Conservation (phyloP, 2,888 invertebrate species). For the Ormia ochracea region DNA sequence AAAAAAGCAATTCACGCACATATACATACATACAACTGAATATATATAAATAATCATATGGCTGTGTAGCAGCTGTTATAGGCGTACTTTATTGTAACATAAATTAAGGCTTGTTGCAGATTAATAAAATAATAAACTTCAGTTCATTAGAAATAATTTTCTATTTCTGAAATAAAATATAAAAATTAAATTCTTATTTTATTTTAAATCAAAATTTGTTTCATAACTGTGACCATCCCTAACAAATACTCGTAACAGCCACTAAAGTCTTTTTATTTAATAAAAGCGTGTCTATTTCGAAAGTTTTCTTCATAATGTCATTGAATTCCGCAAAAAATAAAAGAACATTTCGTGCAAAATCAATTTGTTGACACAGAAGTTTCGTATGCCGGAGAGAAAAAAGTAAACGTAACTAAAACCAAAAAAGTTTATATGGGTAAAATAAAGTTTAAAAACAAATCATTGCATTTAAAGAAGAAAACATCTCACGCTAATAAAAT, state of each 20-base stretch:
- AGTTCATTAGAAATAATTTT: too few species aligned
- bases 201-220: neutral
- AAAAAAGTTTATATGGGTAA: neutral
- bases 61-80: too few species aligned
- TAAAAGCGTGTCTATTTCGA: constrained; percentile 31
- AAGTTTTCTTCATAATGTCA: constrained; percentile 47
- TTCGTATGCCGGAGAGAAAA: neutral
- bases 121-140: neutral
- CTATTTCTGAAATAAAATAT: neutral
- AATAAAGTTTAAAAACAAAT: neutral
- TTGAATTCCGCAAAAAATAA: constrained; percentile 30
- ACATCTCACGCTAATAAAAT: constrained; percentile 22
- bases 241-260: neutral
- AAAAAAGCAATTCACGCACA: neutral
- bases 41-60: too few species aligned
- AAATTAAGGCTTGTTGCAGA: constrained; percentile 8
- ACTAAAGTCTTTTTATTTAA: neutral
- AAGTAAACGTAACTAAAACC: neutral
- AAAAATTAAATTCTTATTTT: neutral
- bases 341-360: constrained; percentile 16
- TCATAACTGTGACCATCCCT: neutral
- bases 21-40: neutral
- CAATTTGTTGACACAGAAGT: constrained; percentile 39
- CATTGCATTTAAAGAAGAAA: neutral
- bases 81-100: neutral